These are phyloP conservation scores for Ernsta delagoae DNA, from an alignment of 2,888 invertebrate genomes.

Conservation along the genomic window DNA sequence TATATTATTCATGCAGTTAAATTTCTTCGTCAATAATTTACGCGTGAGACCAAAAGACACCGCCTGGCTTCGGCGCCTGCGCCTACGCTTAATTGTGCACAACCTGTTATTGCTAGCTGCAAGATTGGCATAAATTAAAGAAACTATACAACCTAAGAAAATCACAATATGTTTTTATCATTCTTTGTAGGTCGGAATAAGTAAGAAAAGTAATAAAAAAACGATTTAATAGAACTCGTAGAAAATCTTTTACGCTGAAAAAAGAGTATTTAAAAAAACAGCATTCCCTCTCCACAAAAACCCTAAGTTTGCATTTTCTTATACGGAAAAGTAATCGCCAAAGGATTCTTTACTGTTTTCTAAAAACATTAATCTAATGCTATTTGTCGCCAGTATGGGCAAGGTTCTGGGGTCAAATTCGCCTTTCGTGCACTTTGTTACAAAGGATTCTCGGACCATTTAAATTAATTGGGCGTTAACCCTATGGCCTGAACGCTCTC, in stretches of 20 bases:
- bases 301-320: too few species aligned
- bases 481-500: slow-evolving; percentile 32
- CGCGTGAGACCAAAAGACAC: slow-evolving; percentile 44
- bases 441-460: slow-evolving; percentile 34
- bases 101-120: slow-evolving; percentile 67
- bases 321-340: too few species aligned
- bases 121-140: slow-evolving; percentile 44
- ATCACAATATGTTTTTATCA: not conserved
- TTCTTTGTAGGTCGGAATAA: too few species aligned
- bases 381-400: slow-evolving; percentile 32
- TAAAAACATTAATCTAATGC: slow-evolving; percentile 35
- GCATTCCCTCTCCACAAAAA: too few species aligned
- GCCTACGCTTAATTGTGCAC: slow-evolving; percentile 76
- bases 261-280: too few species aligned
- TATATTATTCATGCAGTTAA: slow-evolving; percentile 38
- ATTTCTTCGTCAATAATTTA: slow-evolving; percentile 46
- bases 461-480: slow-evolving; percentile 38
- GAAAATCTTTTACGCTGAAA: too few species aligned
- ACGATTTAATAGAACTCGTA: too few species aligned
- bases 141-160: not conserved
- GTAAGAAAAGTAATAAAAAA: too few species aligned
- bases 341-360: slow-evolving; percentile 35
- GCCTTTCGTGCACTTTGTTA: slow-evolving; percentile 34
- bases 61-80: slow-evolving; percentile 63
- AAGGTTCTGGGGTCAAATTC: slow-evolving; percentile 29